These are phyloP conservation scores for Pinctada fucata DNA, from an alignment of 2,888 invertebrate genomes.

Conservation along the genomic window DNA sequence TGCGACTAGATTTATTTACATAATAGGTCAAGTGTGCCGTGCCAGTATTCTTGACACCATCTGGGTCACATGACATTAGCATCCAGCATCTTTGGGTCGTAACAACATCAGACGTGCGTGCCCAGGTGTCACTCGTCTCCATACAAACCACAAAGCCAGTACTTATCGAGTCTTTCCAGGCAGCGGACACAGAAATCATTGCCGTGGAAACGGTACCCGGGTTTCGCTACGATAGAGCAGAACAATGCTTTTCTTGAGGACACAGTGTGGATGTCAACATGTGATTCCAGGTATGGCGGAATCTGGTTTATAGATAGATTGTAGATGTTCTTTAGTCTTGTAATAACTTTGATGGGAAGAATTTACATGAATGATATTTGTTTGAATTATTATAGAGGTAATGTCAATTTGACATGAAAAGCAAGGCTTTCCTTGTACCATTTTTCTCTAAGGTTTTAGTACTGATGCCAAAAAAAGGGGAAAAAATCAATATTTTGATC, in stretches of 20 bases:
- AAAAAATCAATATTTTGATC: no score
- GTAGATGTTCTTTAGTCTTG: no score
- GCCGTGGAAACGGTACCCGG: constrained; percentile 69
- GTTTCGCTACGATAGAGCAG: constrained; percentile 50
- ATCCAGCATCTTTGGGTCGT: constrained; percentile 94
- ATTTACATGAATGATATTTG: no score
- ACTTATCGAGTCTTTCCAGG: constrained; percentile 72
- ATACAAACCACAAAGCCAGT: constrained; percentile 71
- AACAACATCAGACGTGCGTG: constrained; percentile 84
- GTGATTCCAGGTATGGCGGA: constrained; percentile 82
- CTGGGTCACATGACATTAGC: constrained; percentile 80
- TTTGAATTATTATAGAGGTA: no score
- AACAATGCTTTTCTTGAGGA: constrained; percentile 67
- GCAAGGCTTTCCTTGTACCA: no score
- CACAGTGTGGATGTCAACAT: constrained; percentile 94
- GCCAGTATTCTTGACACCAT: constrained; percentile 66
- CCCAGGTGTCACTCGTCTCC: constrained; percentile 85
- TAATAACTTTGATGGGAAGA: no score
- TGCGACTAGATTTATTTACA: neutral
- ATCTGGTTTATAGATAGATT: no score
- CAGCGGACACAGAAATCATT: constrained; percentile 60
- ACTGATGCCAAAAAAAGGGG: no score
- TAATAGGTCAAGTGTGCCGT: constrained; percentile 71
- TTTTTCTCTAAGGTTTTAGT: no score
- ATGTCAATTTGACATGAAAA: no score